Base-by-base conservation (phyloP, 2,888 invertebrate genomes). In the Gryllus longicercus region DNA sequence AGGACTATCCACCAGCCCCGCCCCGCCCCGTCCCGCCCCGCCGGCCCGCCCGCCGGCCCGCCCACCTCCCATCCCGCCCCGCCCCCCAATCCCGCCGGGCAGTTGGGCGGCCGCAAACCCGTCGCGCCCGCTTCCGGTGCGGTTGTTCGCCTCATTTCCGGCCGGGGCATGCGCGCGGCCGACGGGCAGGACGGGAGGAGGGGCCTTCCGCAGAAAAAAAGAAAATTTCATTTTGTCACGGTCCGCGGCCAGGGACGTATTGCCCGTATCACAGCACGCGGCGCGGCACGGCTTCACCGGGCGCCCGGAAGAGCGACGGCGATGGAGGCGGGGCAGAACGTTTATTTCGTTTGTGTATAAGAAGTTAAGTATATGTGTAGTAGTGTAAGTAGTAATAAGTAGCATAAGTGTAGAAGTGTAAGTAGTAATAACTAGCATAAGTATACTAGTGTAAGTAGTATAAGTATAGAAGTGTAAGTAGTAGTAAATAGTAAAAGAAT, bases 81-180 rank as follows among this genome's bases (percentile, higher is more conserved):
- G 4, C 25, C 25, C 25, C 25, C 63, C 63, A 63, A 2, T 0
- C 63, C 63, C n/a, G 5, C 63, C 63, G 14, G 63, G 5, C 63
- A 63, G 16, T n/a, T n/a, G 63, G 3, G 16, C 16, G 12, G 12
- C 63, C 18, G 63, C 63, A 2, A 63, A 63, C 63, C 63, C 63
- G 63, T n/a, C 63, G 63, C 14, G 63, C 63, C 63, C n/a, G 63
- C n/a, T 63, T 63, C 63, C 63, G 63, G 63, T 63, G 63, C 63
- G 63, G 63, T 63, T 63, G 63, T 63, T n/a, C 63, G 63, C 63
- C 63, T 63, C 63, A 63, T 63, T 63, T 63, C 63, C 63, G 63
- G 63, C n/a, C 14, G n/a, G n/a, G 1, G 14, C 63, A 14, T 16
- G 11, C 63, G 10, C 14, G 16, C 16, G n/a, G n/a, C 1, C 16